These are phyloP conservation scores for Aphidius ervi DNA, from an alignment of 1,140 invertebrate species.

Conservation along the genomic window DNA sequence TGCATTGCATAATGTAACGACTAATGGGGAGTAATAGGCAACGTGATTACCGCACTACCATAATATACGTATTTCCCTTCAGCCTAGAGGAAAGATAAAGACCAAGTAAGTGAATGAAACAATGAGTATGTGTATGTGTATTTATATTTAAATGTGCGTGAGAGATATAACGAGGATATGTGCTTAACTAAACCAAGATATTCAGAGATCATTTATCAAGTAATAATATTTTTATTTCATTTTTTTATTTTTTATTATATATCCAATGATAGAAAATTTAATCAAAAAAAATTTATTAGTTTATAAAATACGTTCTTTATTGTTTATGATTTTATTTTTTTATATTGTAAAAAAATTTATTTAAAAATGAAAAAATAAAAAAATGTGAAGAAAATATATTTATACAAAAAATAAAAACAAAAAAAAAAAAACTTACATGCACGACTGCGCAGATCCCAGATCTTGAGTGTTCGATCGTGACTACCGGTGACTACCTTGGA, in stretches of 20 bases:
- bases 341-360: too few species aligned
- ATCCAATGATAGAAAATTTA: background rate
- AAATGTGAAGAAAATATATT: background rate
- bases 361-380: background rate
- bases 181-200: too few species aligned
- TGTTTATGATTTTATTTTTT: too few species aligned
- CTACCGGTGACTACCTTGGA: constrained; percentile 89
- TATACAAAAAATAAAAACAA: constrained; percentile 2
- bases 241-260: too few species aligned
- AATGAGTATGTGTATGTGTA: constrained; percentile 5
- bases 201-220: too few species aligned
- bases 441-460: constrained; percentile 91
- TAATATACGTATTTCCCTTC: constrained; percentile 21
- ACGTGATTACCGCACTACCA: constrained; percentile 36
- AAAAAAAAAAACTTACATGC: constrained; percentile 71
- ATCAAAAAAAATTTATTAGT: background rate
- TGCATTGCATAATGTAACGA: constrained; percentile 42
- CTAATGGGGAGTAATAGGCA: constrained; percentile 44
- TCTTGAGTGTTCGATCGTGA: constrained; percentile 93
- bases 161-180: too few species aligned
- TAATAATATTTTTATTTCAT: too few species aligned
- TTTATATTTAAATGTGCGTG: constrained; percentile 1
- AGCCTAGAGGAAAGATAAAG: too few species aligned
- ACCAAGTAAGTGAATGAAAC: too few species aligned
- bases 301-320: too few species aligned